Evolutionary conservation across 2,113 vertebrate species (phyloP).

Genomic region (Aythya baeri): DNA sequence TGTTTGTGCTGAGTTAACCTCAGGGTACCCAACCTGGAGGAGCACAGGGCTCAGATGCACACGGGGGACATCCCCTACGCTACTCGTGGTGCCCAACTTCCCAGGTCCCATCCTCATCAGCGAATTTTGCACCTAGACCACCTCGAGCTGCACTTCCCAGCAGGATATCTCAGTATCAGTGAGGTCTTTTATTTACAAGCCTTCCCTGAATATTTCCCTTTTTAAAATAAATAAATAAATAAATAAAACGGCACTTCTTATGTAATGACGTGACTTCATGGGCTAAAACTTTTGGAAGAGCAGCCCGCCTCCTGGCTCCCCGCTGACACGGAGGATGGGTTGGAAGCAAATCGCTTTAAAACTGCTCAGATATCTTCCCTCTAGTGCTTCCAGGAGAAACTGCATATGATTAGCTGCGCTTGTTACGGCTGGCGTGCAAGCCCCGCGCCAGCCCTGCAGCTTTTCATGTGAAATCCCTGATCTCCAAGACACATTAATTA

Average conservation of each 20-base stretch:
- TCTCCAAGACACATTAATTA: background rate
- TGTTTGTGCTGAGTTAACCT: background rate
- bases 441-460: background rate
- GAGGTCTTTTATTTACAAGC: background rate
- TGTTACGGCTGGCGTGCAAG: background rate
- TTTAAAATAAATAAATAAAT: background rate
- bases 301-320: background rate
- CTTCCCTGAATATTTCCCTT: background rate
- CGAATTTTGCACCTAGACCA: background rate
- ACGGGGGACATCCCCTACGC: fast-evolving
- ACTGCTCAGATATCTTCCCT: background rate
- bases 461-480: background rate
- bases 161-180: background rate
- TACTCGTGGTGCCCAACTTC: background rate
- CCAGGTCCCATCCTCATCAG: background rate
- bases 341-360: background rate
- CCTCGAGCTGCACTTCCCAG: background rate
- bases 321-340: background rate
- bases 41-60: fast-evolving
- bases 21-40: background rate
- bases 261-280: background rate
- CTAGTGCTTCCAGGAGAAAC: constrained; percentile 23
- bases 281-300: background rate
- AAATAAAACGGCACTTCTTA: background rate
- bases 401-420: background rate